Conservation (phyloP, 2,888 invertebrate genomes). For the Eremobia ochroleuca region DNA sequence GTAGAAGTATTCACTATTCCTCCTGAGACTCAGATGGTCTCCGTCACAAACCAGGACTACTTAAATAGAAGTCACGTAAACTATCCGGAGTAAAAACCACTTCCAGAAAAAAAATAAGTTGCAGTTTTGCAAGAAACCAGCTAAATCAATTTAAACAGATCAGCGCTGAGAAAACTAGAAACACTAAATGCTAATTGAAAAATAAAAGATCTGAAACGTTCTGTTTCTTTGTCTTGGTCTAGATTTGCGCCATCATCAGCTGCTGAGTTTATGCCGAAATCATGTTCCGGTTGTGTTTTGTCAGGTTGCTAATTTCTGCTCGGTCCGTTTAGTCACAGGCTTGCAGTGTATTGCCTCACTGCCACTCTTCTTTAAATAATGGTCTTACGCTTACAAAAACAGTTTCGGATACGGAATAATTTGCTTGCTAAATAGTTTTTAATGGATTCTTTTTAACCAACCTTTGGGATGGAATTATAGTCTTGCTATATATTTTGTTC, state of each 20-base stretch:
- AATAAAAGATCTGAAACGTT: constrained; percentile 24
- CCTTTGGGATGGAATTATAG: neutral
- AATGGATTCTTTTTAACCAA: constrained; percentile 39
- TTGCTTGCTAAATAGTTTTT: constrained; percentile 54
- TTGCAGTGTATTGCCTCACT: constrained; percentile 52
- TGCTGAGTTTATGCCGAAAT: constrained; percentile 51
- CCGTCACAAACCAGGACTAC: neutral
- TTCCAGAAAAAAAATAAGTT: neutral
- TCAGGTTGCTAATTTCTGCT: constrained; percentile 57
- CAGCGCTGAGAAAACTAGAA: neutral
- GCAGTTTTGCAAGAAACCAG: neutral
- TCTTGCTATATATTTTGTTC: constrained; percentile 4
- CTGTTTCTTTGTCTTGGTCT: constrained; percentile 51
- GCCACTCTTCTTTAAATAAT: constrained; percentile 60
- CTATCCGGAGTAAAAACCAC: neutral
- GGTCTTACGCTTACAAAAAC: constrained; percentile 57
- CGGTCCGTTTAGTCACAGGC: constrained; percentile 60
- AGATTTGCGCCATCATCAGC: constrained; percentile 61
- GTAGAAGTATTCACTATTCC: too few species aligned
- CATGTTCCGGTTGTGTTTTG: constrained; percentile 62
- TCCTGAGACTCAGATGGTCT: neutral
- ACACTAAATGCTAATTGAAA: constrained; percentile 25
- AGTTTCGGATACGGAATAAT: constrained; percentile 52
- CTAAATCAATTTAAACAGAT: constrained; percentile 21
- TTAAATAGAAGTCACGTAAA: neutral